Conservation (phyloP, 2,888 invertebrate genomes). For the Epinotia ramella region DNA sequence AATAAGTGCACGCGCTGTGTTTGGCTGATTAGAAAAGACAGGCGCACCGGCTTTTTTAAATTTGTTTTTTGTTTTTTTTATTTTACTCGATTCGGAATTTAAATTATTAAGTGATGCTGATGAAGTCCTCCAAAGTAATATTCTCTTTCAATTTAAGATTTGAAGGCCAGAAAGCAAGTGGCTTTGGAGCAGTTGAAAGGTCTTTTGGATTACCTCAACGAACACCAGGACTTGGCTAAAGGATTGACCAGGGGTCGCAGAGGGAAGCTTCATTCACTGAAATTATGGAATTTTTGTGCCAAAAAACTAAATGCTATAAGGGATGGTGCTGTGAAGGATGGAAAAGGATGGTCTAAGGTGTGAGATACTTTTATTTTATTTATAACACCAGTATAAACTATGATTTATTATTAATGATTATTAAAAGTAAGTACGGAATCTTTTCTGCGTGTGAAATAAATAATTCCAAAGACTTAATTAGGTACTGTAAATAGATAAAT, state of each 20-base stretch:
- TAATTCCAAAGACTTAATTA: no score
- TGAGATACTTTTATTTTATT: slow-evolving; percentile 1
- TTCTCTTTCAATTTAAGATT: slow-evolving; percentile 50
- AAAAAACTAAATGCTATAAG: slow-evolving; percentile 61
- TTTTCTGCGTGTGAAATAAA: no score
- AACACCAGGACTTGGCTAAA: slow-evolving; percentile 64
- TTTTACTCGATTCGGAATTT: background rate
- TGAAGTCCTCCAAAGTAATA: background rate
- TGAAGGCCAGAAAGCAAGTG: slow-evolving; percentile 59
- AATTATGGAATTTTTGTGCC: slow-evolving; percentile 67
- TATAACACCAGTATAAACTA: no score
- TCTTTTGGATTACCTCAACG: slow-evolving; percentile 64
- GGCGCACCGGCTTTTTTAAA: background rate
- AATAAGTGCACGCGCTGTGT: slow-evolving; percentile 39
- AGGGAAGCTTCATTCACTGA: slow-evolving; percentile 63
- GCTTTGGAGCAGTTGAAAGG: slow-evolving; percentile 61
- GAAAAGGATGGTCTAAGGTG: slow-evolving; percentile 75
- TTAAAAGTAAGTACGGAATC: no score
- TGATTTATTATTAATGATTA: no score
- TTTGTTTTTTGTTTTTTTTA: background rate
- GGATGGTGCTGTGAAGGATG: slow-evolving; percentile 64
- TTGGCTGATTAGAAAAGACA: slow-evolving; percentile 11
- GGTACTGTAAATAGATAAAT: no score
- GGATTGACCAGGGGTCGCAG: slow-evolving; percentile 62
- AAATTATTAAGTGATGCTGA: background rate